Conservation (phyloP, 1,140 invertebrate species). For the Colletes gigas region DNA sequence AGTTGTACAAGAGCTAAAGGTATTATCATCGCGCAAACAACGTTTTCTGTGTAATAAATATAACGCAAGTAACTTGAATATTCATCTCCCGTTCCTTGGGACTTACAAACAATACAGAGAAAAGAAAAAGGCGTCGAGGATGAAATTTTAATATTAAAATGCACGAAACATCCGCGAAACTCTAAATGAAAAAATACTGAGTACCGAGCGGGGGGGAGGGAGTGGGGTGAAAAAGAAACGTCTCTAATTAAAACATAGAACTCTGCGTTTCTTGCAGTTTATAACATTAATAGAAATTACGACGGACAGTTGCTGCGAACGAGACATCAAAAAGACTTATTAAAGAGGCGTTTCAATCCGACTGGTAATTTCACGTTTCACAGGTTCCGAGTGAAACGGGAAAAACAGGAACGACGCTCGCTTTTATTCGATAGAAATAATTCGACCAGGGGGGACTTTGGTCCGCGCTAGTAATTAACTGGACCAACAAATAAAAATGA, state of each 20-base stretch:
- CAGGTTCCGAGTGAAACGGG: slow-evolving; percentile 3
- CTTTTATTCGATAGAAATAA: slow-evolving; percentile 24
- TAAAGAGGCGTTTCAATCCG: slow-evolving; percentile 39
- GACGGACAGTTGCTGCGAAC: slow-evolving; percentile 16
- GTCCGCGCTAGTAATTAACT: slow-evolving; percentile 21
- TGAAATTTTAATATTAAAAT: slow-evolving; percentile 22
- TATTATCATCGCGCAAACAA: too few relatives aligned
- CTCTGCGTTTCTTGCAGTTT: slow-evolving; percentile 22
- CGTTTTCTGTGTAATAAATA: background rate
- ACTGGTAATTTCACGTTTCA: slow-evolving; percentile 39
- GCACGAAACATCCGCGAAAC: background rate
- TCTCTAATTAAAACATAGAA: slow-evolving; percentile 42
- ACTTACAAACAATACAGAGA: background rate
- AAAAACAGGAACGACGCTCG: background rate
- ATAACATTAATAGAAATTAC: slow-evolving; percentile 49
- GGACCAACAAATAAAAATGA: too few relatives aligned
- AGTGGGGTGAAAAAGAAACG: background rate
- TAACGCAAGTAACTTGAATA: too few relatives aligned
- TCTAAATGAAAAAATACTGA: too few relatives aligned
- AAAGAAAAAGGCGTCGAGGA: background rate
- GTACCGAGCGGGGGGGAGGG: too few relatives aligned
- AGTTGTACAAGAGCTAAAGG: too few relatives aligned
- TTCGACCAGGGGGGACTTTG: slow-evolving; percentile 9
- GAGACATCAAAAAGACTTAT: slow-evolving; percentile 40
- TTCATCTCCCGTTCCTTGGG: background rate